Evolutionary conservation across 1,140 invertebrate species (phyloP).

Genomic region (Eurosta solidaginis): DNA sequence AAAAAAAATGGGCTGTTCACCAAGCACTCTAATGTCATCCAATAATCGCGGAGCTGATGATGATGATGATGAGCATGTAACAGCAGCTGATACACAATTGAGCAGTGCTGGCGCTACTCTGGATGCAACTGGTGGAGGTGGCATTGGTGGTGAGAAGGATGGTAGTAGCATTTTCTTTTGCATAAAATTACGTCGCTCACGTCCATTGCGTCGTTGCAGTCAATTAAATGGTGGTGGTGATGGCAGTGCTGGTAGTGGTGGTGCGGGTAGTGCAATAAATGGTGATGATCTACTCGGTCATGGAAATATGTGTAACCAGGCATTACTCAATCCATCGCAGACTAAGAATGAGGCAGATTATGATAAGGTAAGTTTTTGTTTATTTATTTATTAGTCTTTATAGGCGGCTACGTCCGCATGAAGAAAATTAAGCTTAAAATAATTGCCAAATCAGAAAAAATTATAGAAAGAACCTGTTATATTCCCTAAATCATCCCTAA

Average conservation of each 20-base stretch:
- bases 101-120: constrained; percentile 14
- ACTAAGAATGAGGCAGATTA: constrained; percentile 56
- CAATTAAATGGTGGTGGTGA: constrained; percentile 44
- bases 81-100: constrained; percentile 26
- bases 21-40: constrained; percentile 39
- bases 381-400: too few species aligned
- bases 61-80: constrained; percentile 36
- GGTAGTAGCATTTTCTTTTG: constrained; percentile 54
- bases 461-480: too few species aligned
- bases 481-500: too few species aligned
- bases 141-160: constrained; percentile 40
- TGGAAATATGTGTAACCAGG: constrained; percentile 53
- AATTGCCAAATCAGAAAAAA: too few species aligned
- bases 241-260: constrained; percentile 48
- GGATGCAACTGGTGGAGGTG: not conserved
- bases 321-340: constrained; percentile 53
- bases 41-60: constrained; percentile 28
- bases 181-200: constrained; percentile 53
- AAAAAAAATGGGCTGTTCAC: constrained; percentile 53
- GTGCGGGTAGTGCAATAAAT: constrained; percentile 43
- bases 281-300: constrained; percentile 29
- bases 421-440: too few species aligned
- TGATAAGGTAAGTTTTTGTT: constrained; percentile 56
- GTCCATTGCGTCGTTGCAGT: constrained; percentile 52
- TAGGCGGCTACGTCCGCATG: too few species aligned